Percentiles rank a stretch among this genome's conserved stretches.
Conservation (phyloP, 2,113 vertebrate genomes). For the Stercorarius parasiticus region DNA sequence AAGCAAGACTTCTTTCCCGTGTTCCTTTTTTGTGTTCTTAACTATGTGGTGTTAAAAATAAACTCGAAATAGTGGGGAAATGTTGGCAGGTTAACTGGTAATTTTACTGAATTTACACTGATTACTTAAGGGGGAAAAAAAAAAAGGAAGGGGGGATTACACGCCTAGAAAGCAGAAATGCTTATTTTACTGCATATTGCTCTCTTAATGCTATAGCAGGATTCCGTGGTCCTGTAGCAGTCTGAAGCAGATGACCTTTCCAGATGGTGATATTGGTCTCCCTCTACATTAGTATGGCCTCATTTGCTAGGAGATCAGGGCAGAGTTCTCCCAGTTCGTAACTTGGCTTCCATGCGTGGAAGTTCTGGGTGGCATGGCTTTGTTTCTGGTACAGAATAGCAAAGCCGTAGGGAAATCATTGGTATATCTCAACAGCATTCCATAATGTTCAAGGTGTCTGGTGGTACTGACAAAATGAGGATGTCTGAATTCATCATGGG, state of each 20-base stretch:
- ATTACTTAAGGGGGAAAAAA: neutral
- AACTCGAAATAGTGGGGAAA: neutral
- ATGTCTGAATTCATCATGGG: neutral
- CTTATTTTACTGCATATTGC: neutral
- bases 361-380: neutral
- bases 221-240: neutral
- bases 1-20: neutral
- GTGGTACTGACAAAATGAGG: neutral
- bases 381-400: neutral
- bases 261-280: neutral
- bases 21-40: neutral
- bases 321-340: neutral
- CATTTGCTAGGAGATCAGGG: neutral
- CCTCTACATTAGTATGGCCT: neutral
- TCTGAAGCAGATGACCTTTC: neutral
- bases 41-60: neutral
- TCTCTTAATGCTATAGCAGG: neutral
- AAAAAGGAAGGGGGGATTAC: neutral
- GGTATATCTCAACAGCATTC: neutral
- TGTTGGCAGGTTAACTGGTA: neutral
- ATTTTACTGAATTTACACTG: neutral
- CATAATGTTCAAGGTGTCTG: neutral
- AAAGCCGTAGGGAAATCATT: no score
- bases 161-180: neutral
- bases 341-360: neutral